These are phyloP conservation scores for Drosophila melanocephala DNA, from an alignment of 2,888 invertebrate species.

Conservation along the genomic window DNA sequence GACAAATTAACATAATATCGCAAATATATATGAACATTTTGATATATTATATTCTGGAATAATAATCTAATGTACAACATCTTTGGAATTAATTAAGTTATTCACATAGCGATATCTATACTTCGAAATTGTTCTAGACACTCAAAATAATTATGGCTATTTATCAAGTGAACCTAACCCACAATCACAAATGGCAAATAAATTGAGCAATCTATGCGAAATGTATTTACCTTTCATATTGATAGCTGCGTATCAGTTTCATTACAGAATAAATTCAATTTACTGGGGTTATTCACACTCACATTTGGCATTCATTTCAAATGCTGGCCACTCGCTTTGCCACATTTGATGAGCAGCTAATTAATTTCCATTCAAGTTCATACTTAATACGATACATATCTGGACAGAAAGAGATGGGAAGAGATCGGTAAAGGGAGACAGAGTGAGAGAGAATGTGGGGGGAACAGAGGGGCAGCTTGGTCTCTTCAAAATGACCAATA, in stretches of 20 bases:
- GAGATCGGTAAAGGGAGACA: background rate
- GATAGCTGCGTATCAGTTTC: slow-evolving; percentile 42
- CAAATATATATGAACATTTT: background rate
- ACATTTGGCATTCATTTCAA: slow-evolving; percentile 29
- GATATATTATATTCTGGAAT: background rate
- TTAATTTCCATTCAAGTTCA: slow-evolving; percentile 68
- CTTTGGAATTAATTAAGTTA: slow-evolving; percentile 10
- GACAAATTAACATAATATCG: background rate
- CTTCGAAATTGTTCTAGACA: background rate
- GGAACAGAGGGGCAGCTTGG: background rate
- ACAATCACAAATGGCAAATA: slow-evolving; percentile 38
- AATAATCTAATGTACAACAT: background rate
- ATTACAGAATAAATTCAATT: slow-evolving; percentile 33
- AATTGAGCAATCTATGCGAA: slow-evolving; percentile 15
- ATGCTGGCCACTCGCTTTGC: background rate
- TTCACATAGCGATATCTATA: background rate
- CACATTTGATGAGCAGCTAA: slow-evolving; percentile 58
- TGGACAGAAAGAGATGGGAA: background rate
- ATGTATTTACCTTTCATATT: slow-evolving; percentile 44
- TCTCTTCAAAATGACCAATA: slow-evolving; percentile 51
- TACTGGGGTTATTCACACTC: slow-evolving; percentile 42
- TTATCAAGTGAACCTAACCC: slow-evolving; percentile 14
- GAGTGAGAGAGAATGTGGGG: background rate
- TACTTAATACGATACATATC: slow-evolving; percentile 26
- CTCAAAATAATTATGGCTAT: slow-evolving; percentile 12